These are phyloP conservation scores for Ischnus inquisitorius DNA, from an alignment of 2,888 invertebrate genomes.

Conservation along the genomic window DNA sequence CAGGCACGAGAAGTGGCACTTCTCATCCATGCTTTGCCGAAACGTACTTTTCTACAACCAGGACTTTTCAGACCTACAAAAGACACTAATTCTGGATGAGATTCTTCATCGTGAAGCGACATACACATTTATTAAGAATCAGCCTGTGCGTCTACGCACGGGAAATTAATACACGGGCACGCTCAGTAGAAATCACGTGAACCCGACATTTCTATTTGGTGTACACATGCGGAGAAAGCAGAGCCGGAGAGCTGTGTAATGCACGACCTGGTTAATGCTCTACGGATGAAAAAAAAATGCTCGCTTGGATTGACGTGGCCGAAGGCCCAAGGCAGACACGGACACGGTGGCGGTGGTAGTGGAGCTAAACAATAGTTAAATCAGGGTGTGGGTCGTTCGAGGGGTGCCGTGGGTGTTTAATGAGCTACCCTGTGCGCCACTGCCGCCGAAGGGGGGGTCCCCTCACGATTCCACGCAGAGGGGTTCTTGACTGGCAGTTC, in stretches of 20 bases:
- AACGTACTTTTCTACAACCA: too few relatives aligned
- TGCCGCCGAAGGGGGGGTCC: constrained; percentile 67
- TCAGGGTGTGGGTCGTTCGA: constrained; percentile 81
- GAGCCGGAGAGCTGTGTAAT: constrained; percentile 9
- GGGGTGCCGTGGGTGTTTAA: constrained; percentile 84
- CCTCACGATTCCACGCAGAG: constrained; percentile 61
- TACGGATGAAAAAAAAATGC: constrained; percentile 18
- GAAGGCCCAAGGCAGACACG: constrained; percentile 39
- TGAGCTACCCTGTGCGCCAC: constrained; percentile 79
- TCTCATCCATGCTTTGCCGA: too few relatives aligned
- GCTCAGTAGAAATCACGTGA: constrained; percentile 48
- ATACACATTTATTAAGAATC: too few relatives aligned
- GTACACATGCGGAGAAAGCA: constrained; percentile 17
- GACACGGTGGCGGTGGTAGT: constrained; percentile 58
- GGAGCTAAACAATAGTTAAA: constrained; percentile 83
- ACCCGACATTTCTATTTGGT: not conserved
- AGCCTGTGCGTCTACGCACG: not conserved
- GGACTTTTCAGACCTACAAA: too few relatives aligned
- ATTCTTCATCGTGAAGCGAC: too few relatives aligned
- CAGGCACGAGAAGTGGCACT: too few relatives aligned
- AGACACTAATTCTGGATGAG: too few relatives aligned
- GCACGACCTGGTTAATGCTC: constrained; percentile 12
- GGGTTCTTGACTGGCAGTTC: constrained; percentile 4
- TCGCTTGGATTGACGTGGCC: constrained; percentile 12
- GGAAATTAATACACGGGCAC: constrained; percentile 7